Base-by-base conservation (phyloP, 2,888 invertebrate species). In the Sesia apiformis region DNA sequence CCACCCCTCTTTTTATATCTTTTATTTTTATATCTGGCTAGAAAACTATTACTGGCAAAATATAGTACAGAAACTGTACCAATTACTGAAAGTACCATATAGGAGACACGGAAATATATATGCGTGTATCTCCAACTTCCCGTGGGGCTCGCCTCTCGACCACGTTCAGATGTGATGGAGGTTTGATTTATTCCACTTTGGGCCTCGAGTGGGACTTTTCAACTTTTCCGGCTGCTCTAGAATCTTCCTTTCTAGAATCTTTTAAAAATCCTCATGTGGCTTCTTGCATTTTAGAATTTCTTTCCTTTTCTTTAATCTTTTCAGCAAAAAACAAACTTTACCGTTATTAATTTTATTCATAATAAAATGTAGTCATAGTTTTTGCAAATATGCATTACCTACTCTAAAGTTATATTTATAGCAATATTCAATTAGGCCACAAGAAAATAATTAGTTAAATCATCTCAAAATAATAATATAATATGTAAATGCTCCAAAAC, bases 111-210 rank as follows among this genome's bases (percentile, higher is more conserved):
- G 63, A 67, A 67, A 72, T 71, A 73, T 65, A 70, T 69, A 69
- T 67, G 69, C 65, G 61, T 61, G 58, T 56, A 60, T 59, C 61
- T 59, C 56, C 68, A 68, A 63, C 69, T 71, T 56, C 65, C 62
- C 63, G 61, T 62, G 55, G 56, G 23, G 51, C 49, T 55, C 53
- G 41, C 58, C 60, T 57, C 55, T 63, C 67, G 62, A 65, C 64
- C 67, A 63, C 63, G 67, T 67, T 69, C 63, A 67, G 64, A 67
- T 65, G 68, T 72, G 76, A 76, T 69, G 73, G 67, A 69, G 76
- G 70, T 71, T 76, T 78, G 79, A 79, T 78, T 78, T 79, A 80
- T 79, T 71, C 70, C 64, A 62, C 70, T 72, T 76, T 67, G 65
- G 63, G 64, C 63, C 70, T 73, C 70, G 69, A 78, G 76, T 71